phyloP scores from a whole-genome alignment of 1,140 invertebrate species.

The Penaeus japonicus region DNA sequence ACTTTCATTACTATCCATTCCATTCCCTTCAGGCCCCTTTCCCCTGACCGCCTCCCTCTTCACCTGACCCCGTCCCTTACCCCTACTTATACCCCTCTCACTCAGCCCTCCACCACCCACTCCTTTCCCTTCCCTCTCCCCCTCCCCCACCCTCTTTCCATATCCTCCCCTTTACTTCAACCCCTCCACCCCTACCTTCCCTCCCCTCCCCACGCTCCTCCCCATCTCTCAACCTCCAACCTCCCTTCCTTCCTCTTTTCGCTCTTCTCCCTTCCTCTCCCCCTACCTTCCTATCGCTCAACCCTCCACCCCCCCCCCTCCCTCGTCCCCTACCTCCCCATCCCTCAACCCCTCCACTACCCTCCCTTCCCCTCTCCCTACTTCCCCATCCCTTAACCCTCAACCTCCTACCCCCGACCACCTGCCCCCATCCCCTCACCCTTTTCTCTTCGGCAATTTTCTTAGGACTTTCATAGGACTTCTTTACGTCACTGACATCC shows the following conservation, averaged over 20 bases:
- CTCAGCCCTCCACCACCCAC: too few species aligned
- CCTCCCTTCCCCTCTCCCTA: background rate
- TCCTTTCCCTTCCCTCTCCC: background rate
- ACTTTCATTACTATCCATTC: background rate
- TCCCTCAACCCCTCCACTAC: background rate
- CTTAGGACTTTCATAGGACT: too few species aligned
- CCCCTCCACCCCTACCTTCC: too few species aligned
- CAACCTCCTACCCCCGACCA: background rate
- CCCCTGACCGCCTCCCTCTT: too few species aligned
- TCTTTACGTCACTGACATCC: too few species aligned
- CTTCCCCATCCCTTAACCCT: background rate
- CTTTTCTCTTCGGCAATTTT: too few species aligned
- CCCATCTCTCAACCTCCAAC: background rate
- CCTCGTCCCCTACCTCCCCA: background rate
- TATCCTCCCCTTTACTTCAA: background rate
- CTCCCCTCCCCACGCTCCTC: background rate
- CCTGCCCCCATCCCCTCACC: background rate
- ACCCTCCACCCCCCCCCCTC: background rate
- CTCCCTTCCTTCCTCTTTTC: too few species aligned
- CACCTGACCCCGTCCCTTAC: background rate
- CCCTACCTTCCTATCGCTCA: background rate
- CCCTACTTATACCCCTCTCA: too few species aligned
- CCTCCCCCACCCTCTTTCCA: background rate
- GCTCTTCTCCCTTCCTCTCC: background rate
- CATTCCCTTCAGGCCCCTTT: too few species aligned